phyloP scores from a whole-genome alignment of 1,140 invertebrate species.

The Aleiodes sp. region DNA sequence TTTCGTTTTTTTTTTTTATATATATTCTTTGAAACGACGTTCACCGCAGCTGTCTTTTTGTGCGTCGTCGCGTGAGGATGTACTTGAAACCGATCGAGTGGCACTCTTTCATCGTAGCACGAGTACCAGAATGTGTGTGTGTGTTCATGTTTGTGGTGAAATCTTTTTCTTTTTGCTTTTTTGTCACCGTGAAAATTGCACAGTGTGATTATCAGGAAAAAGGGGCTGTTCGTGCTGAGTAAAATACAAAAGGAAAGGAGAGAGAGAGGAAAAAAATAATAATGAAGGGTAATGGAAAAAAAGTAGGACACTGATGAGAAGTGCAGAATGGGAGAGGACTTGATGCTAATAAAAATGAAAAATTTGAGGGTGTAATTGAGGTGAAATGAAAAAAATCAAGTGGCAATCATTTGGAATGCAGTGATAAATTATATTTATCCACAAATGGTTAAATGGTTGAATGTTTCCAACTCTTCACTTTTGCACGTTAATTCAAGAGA shows the following conservation, averaged over 20 bases:
- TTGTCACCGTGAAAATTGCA: not conserved
- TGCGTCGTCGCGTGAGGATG: constrained; percentile 25
- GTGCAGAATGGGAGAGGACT: not conserved
- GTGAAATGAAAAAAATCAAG: constrained; percentile 6
- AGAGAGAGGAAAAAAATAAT: no score
- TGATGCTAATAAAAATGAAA: not conserved
- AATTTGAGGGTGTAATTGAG: not conserved
- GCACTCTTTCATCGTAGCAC: constrained; percentile 22
- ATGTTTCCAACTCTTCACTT: not conserved
- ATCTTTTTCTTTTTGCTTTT: constrained; percentile 1
- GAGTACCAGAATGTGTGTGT: not conserved
- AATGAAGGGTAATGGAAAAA: no score
- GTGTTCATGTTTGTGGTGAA: not conserved
- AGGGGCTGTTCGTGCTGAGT: no score
- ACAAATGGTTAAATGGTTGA: no score
- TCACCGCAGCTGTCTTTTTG: constrained; percentile 20
- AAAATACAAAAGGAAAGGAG: no score
- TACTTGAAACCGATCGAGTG: constrained; percentile 34
- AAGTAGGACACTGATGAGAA: not conserved
- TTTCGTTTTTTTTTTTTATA: not conserved
- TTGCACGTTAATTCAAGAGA: not conserved
- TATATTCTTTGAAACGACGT: not conserved
- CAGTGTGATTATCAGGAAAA: not conserved
- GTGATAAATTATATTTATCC: constrained; percentile 19
- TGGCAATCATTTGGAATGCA: constrained; percentile 25